Evolutionary conservation across 2,113 vertebrate genomes (phyloP), one percentile per base, ranked within the genome.

Genomic region (Axis porcinus): DNA sequence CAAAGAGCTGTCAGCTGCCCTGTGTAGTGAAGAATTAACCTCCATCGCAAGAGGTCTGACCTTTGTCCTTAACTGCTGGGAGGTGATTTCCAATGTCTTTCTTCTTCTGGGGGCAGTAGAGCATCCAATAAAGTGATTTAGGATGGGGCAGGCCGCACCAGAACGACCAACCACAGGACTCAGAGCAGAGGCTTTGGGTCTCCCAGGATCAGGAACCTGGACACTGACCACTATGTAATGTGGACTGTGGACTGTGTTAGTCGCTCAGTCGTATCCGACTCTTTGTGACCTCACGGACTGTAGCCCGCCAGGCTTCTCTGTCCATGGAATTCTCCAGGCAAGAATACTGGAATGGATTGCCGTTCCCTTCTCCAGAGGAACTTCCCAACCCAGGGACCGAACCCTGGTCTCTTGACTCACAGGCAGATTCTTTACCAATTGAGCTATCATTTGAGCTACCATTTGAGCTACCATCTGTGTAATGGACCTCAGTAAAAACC

Each of bases 221-320:
- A 95, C 30, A 50, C 21, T 28, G 16, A 3, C 50, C n/a, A 89
- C 60, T 60, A 11, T 33, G 33, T 33, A 70, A 45, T 13, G 19
- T 40, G 67, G 21, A 40, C 67, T 74, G 19, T 23, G 67, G 67
- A 23, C 67, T 40, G 19, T 40, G 19, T 74, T 23, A 74, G 36
- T 23, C 12, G 5, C 5, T 74, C 21, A 40, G 67, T 25, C 0
- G 0, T 40, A 21, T 40, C n/a, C 0, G 2, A 74, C 36, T 40
- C 36, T 36, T 36, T 74, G 67, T 10, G 36, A 74, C 36, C 67
- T 2, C 67, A 40, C 3, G 21, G 6, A 74, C 36, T 74, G 10
- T 40, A 74, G 67, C 67, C n/a, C 10, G 3, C 67, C 36, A 6
- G 36, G 1, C 67, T 40, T 74, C 67, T 74, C 67, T 25, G 36